A percentile compares a stretch with the other conserved stretches of the same genome.
Evolutionary conservation across 2,888 invertebrate genomes (phyloP).

Genomic region (Synanthedon myopaeformis): DNA sequence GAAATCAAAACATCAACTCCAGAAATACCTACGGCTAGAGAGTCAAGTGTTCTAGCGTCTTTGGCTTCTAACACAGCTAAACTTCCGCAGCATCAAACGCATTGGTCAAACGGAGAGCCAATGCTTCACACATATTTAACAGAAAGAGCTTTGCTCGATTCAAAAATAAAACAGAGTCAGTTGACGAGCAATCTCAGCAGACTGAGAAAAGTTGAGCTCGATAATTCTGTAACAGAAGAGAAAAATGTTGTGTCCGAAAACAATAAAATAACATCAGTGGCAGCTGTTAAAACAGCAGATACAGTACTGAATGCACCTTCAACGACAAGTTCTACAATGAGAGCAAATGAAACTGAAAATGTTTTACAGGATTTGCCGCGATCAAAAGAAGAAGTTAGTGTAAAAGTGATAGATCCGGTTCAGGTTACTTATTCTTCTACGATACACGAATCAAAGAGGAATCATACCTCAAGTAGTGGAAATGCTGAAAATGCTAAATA

Average conservation of each 20-base stretch:
- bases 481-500: conserved; percentile 71
- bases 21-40: conserved; percentile 73
- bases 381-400: conserved; percentile 25
- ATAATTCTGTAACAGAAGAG: conserved; percentile 33
- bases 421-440: not conserved
- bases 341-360: conserved; percentile 19
- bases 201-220: conserved; percentile 44
- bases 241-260: conserved; percentile 16
- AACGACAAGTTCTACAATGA: not conserved
- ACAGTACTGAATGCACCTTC: conserved; percentile 12
- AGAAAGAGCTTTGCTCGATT: conserved; percentile 77
- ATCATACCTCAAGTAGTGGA: conserved; percentile 27
- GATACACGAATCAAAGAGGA: conserved; percentile 27
- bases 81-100: conserved; percentile 67
- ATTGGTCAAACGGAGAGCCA: conserved; percentile 72
- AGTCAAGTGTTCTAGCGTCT: conserved; percentile 73
- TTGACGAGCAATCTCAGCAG: conserved; percentile 45
- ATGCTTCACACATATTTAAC: conserved; percentile 80
- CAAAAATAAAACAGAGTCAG: conserved; percentile 78
- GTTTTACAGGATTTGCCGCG: conserved; percentile 12
- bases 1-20: conserved; percentile 41
- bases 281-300: conserved; percentile 14
- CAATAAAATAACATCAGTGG: conserved; percentile 16
- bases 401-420: not conserved
- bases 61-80: conserved; percentile 74